Percentiles rank a stretch among this genome's conserved stretches.
Evolutionary conservation across 92 coral and sea anemone species (phyloP).

Genomic region (Porites divaricata): DNA sequence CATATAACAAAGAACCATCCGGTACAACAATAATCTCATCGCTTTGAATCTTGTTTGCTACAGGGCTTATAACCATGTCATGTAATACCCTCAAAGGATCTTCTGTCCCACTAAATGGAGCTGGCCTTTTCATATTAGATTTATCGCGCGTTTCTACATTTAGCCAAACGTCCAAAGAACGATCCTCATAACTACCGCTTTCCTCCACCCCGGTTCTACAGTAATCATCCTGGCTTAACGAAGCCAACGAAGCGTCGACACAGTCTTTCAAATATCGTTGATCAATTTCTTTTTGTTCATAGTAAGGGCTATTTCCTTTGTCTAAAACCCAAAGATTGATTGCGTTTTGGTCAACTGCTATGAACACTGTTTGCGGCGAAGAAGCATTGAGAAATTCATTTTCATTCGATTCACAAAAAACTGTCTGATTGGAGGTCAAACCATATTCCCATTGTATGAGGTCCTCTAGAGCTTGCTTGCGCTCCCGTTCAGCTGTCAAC

Average conservation of each 20-base stretch:
- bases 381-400: neutral
- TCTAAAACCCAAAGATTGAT: conserved; percentile 11
- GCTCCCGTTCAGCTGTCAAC: conserved; percentile 3
- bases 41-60: neutral
- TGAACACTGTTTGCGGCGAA: neutral
- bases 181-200: neutral
- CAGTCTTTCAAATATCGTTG: neutral
- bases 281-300: neutral
- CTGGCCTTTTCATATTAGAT: neutral
- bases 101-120: neutral
- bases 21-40: conserved; percentile 35
- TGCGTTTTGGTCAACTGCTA: neutral
- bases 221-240: neutral
- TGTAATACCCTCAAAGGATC: conserved; percentile 2
- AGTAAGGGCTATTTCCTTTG: neutral
- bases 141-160: neutral
- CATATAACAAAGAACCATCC: conserved; percentile 16
- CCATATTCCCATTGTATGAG: conserved; percentile 11
- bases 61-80: conserved; percentile 1
- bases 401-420: neutral
- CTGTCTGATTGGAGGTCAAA: neutral
- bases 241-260: neutral
- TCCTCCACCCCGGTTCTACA: neutral
- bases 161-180: neutral
- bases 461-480: neutral